Percentiles rank a stretch among this genome's conserved stretches.
These are phyloP conservation scores for Salvelinus fontinalis DNA, from an alignment of 2,113 vertebrate species.

Conservation along the genomic window DNA sequence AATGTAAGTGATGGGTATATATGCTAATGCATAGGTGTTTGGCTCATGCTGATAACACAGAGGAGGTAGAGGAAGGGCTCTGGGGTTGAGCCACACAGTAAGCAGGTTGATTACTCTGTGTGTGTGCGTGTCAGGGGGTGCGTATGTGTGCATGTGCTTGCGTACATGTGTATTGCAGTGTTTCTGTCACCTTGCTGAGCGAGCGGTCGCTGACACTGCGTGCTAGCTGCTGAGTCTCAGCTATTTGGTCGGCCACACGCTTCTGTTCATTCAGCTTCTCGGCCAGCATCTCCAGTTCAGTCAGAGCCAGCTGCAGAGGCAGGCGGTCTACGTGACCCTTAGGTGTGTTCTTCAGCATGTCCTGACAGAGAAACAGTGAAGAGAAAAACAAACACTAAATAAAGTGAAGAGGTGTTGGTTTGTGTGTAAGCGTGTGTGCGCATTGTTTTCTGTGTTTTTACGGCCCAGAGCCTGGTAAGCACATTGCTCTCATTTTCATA, in stretches of 20 bases:
- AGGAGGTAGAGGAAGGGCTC: conserved; percentile 20
- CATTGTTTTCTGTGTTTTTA: neutral
- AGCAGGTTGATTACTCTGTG: conserved; percentile 33
- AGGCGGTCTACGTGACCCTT: conserved; percentile 88
- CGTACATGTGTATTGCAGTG: neutral
- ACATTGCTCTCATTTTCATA: no score
- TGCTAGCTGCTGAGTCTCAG: conserved; percentile 92
- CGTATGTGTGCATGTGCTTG: conserved; percentile 1
- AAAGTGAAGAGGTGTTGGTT: neutral
- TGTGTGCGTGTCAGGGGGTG: conserved; percentile 8
- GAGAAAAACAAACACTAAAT: no score
- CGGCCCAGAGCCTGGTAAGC: neutral
- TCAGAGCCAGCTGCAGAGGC: conserved; percentile 93
- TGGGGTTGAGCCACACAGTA: conserved; percentile 17
- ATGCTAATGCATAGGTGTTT: conserved; percentile 50
- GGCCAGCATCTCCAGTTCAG: conserved; percentile 90
- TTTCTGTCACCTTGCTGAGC: conserved; percentile 85
- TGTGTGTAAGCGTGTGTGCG: neutral
- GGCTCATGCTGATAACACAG: conserved; percentile 46
- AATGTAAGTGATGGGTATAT: conserved; percentile 48
- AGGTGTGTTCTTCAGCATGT: conserved; percentile 96
- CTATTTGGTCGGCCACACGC: conserved; percentile 89
- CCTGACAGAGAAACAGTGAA: conserved; percentile 65
- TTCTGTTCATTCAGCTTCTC: conserved; percentile 97
- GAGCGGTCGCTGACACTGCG: conserved; percentile 88